Conservation (phyloP, 1,140 invertebrate genomes). For the Pseudomyrmex sp. region DNA sequence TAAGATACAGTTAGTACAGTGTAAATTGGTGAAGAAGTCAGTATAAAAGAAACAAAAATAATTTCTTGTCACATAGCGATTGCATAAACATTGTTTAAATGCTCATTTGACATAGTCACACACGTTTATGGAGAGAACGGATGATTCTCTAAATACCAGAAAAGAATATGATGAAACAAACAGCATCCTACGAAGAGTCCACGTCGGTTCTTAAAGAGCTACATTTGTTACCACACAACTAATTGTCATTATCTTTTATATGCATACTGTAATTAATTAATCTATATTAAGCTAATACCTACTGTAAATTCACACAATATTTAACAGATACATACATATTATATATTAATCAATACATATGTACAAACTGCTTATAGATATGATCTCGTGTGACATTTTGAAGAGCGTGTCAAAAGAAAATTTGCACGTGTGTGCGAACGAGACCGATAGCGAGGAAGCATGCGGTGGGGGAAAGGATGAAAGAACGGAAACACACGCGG, state of each 20-base stretch:
- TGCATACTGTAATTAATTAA: too few relatives aligned
- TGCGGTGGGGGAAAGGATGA: slow-evolving; percentile 45
- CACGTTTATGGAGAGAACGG: slow-evolving; percentile 15
- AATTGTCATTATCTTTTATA: too few relatives aligned
- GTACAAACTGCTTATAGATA: too few relatives aligned
- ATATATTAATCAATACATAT: too few relatives aligned
- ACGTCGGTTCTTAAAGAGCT: too few relatives aligned
- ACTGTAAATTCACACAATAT: too few relatives aligned
- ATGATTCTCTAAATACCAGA: background rate
- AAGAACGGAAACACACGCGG: slow-evolving; percentile 58
- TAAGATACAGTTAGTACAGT: too few relatives aligned
- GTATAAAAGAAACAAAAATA: background rate
- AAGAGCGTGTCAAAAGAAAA: background rate
- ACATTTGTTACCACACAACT: too few relatives aligned
- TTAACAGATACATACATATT: too few relatives aligned
- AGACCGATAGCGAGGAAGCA: slow-evolving; percentile 57
- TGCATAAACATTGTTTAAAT: slow-evolving; percentile 7
- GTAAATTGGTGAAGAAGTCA: too few relatives aligned
- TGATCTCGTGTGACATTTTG: too few relatives aligned
- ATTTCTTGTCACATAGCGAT: background rate
- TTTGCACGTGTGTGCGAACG: slow-evolving; percentile 31
- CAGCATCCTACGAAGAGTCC: background rate
- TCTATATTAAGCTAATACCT: too few relatives aligned
- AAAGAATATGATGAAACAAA: slow-evolving; percentile 27
- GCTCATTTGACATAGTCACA: background rate